These are phyloP conservation scores for Nyctibius grandis DNA, from an alignment of 2,797 vertebrate genomes.

Conservation along the genomic window DNA sequence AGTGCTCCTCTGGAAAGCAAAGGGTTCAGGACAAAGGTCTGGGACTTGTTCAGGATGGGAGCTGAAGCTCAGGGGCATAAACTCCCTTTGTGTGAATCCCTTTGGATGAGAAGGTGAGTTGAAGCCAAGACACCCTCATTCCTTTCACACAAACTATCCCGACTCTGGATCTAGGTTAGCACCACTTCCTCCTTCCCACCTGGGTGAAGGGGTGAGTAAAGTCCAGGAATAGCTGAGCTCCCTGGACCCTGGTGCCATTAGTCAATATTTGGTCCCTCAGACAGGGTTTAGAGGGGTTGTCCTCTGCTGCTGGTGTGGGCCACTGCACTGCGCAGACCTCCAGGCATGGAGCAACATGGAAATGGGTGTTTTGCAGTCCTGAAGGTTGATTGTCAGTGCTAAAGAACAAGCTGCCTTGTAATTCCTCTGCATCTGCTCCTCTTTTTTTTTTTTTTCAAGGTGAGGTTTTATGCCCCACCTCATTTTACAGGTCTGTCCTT, in stretches of 20 bases:
- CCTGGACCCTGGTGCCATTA: neutral
- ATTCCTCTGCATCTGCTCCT: neutral
- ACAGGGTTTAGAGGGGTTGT: neutral
- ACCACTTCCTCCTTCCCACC: neutral
- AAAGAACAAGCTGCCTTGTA: neutral
- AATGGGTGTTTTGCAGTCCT: neutral
- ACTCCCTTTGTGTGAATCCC: fast-evolving
- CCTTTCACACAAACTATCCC: neutral
- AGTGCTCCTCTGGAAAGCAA: neutral
- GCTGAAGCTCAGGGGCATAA: neutral
- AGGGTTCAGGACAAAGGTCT: neutral
- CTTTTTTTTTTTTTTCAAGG: neutral
- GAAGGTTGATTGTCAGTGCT: neutral
- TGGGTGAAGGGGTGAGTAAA: neutral
- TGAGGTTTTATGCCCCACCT: neutral
- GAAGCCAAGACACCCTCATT: neutral
- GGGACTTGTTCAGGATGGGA: neutral
- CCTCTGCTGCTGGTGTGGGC: neutral
- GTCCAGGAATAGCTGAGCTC: neutral
- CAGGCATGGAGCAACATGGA: fast-evolving
- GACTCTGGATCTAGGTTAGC: neutral
- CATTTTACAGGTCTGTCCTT: neutral
- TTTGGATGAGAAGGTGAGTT: neutral
- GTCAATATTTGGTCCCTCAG: neutral
- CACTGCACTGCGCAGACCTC: neutral